Percentiles rank a stretch among this genome's conserved stretches.
These are phyloP conservation scores for Epizoanthus illoricatus DNA, from an alignment of 92 coral and sea anemone species.

Conservation along the genomic window DNA sequence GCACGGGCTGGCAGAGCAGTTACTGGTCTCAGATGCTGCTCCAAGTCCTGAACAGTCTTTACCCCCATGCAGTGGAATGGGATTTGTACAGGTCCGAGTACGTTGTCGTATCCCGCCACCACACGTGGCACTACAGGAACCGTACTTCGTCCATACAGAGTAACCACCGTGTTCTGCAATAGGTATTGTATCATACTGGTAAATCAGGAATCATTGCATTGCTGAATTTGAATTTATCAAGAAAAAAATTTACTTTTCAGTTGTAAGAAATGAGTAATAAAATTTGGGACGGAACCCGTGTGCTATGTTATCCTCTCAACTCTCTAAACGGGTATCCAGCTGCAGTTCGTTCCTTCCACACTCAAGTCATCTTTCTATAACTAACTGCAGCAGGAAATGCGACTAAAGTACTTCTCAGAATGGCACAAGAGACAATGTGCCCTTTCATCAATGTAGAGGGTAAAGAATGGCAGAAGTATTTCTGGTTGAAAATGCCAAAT, in stretches of 20 bases:
- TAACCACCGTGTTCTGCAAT: constrained; percentile 85
- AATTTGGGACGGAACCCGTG: no score
- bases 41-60: constrained; percentile 76
- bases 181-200: not conserved
- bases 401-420: no score
- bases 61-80: constrained; percentile 90
- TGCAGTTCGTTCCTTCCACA: no score
- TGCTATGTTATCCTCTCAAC: no score
- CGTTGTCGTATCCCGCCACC: constrained; percentile 89
- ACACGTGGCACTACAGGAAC: constrained; percentile 87
- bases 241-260: not conserved
- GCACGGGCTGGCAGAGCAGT: constrained; percentile 80
- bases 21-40: constrained; percentile 59
- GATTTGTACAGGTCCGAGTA: constrained; percentile 77
- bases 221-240: not conserved
- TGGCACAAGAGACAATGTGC: no score
- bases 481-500: no score
- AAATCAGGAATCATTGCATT: not conserved
- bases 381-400: no score
- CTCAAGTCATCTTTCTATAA: no score
- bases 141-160: constrained; percentile 76
- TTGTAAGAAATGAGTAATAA: no score
- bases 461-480: no score
- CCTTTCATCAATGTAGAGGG: no score
- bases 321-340: no score